Conservation (phyloP, 2,888 invertebrate genomes). For the Polyploca ridens region DNA sequence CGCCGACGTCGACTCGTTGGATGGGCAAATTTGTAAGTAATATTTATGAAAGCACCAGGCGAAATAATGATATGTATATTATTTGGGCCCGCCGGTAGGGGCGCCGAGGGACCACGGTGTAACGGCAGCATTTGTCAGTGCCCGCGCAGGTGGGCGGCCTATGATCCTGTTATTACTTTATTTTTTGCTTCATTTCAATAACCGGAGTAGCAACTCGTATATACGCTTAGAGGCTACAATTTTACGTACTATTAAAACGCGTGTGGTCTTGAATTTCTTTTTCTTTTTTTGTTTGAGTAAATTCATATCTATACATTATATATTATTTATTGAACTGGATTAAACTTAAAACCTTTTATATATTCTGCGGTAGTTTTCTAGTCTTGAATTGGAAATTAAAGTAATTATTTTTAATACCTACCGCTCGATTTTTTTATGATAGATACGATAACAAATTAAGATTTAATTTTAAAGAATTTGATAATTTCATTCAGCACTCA, state of each 20-base stretch:
- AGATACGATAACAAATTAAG: no score
- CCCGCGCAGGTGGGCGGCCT: constrained; percentile 72
- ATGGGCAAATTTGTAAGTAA: constrained; percentile 73
- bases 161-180: constrained; percentile 71
- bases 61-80: constrained; percentile 80
- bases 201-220: constrained; percentile 52
- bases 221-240: constrained; percentile 29
- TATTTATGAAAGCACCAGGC: constrained; percentile 74
- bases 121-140: constrained; percentile 76
- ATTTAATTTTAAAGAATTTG: constrained; percentile 25
- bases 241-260: constrained; percentile 20
- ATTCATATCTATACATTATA: no score
- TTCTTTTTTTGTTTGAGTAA: background rate
- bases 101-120: constrained; percentile 55
- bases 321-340: constrained; percentile 14
- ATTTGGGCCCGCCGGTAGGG: constrained; percentile 65
- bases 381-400: no score
- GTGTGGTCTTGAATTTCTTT: constrained; percentile 46
- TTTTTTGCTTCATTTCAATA: constrained; percentile 71
- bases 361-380: constrained; percentile 14
- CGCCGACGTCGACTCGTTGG: constrained; percentile 52
- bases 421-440: no score
- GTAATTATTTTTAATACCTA: background rate
- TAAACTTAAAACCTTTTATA: background rate
- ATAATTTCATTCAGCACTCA: constrained; percentile 29